A percentile compares a stretch with the other conserved stretches of the same genome.
These are phyloP conservation scores for Mnemiopsis leidyi DNA, from an alignment of 37 sponge, comb jelly and placozoan genomes.

Conservation along the genomic window DNA sequence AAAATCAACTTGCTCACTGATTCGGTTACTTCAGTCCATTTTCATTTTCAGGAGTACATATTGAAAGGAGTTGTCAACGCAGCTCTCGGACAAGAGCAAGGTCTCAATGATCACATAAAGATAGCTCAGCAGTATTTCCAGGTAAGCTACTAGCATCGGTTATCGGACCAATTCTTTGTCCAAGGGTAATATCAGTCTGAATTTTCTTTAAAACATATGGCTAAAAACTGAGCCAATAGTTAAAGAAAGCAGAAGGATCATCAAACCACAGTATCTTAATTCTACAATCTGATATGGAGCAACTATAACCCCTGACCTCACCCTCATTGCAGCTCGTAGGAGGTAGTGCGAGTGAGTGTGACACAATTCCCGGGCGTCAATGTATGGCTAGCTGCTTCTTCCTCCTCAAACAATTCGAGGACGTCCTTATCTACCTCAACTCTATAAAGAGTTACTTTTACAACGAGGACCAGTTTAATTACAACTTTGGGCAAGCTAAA, in stretches of 20 bases:
- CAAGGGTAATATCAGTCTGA: too few relatives aligned
- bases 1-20: too few relatives aligned
- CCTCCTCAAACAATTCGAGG: slow-evolving; percentile 91
- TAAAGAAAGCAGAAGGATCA: too few relatives aligned
- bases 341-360: slow-evolving; percentile 95
- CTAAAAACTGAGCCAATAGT: too few relatives aligned
- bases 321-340: slow-evolving; percentile 76
- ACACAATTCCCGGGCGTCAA: slow-evolving; percentile 98
- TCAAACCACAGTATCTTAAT: too few relatives aligned
- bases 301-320: too few relatives aligned
- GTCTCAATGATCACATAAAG: slow-evolving; percentile 78
- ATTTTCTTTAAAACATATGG: too few relatives aligned
- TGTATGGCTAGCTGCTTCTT: slow-evolving; percentile 98
- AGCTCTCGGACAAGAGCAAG: slow-evolving; percentile 88
- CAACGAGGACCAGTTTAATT: slow-evolving; percentile 95
- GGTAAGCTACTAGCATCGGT: too few relatives aligned
- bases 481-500: slow-evolving; percentile 96
- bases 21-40: too few relatives aligned
- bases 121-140: slow-evolving; percentile 98
- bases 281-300: too few relatives aligned
- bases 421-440: slow-evolving; percentile 93
- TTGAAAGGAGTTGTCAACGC: slow-evolving; percentile 94
- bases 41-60: slow-evolving; percentile 91
- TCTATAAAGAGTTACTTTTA: slow-evolving; percentile 99
- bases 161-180: too few relatives aligned